Evolutionary conservation across 2,888 invertebrate species (phyloP).

Genomic region (Ormyrus labotus): DNA sequence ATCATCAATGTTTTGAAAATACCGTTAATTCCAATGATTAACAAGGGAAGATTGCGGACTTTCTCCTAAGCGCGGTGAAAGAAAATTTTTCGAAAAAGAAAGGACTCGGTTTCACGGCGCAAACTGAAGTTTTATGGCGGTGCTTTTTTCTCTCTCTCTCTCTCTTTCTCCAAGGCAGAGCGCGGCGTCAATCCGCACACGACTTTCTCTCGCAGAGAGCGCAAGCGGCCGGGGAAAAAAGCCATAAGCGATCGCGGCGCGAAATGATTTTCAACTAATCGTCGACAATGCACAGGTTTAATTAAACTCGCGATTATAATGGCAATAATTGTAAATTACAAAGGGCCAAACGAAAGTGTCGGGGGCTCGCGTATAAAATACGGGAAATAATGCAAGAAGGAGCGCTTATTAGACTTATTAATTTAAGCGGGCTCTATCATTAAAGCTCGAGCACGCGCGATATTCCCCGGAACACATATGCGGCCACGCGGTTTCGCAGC

Average conservation of each 20-base stretch:
- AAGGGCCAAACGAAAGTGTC: background rate
- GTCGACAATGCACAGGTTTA: background rate
- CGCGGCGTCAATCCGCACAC: background rate
- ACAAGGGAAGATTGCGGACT: no score
- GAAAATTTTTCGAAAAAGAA: no score
- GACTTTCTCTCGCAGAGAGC: background rate
- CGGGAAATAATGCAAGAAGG: constrained; percentile 38
- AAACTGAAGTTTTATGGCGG: no score
- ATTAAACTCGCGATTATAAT: constrained; percentile 28
- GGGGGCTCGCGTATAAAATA: constrained; percentile 34
- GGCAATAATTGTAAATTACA: constrained; percentile 38
- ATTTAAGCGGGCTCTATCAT: constrained; percentile 52
- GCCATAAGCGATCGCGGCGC: background rate
- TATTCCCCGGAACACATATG: background rate
- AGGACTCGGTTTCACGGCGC: no score
- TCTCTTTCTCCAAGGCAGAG: no score
- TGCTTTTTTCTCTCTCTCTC: no score
- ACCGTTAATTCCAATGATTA: no score
- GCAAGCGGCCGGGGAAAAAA: background rate
- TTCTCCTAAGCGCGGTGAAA: no score
- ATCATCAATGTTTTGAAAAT: no score
- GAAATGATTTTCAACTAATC: constrained; percentile 24
- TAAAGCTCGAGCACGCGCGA: constrained; percentile 15
- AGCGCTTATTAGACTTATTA: constrained; percentile 56
- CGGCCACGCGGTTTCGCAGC: constrained; percentile 16